phyloP scores from a whole-genome alignment of 2,113 vertebrate genomes.

The Progne subis region DNA sequence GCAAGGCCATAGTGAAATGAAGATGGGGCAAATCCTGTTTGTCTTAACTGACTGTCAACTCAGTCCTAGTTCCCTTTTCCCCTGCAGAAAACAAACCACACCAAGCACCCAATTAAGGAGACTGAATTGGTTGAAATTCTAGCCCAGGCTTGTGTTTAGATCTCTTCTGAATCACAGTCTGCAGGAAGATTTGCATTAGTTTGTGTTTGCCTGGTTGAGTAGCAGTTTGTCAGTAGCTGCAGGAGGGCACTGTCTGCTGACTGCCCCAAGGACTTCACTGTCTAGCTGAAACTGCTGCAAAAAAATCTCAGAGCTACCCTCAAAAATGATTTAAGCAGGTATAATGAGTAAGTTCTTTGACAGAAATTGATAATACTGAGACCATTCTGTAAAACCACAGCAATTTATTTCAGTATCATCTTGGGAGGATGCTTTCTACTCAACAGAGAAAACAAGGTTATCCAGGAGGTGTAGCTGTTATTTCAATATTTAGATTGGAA shows the following conservation, averaged over 20 bases:
- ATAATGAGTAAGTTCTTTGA: not conserved
- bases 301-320: not conserved
- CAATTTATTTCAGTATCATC: not conserved
- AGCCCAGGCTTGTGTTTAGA: not conserved
- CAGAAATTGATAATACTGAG: not conserved
- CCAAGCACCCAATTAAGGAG: not conserved
- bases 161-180: not conserved
- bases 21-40: not conserved
- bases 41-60: not conserved
- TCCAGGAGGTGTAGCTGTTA: not conserved
- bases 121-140: not conserved
- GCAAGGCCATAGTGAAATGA: not conserved
- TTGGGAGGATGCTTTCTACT: not conserved
- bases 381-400: not conserved
- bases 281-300: not conserved
- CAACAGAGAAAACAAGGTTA: not conserved
- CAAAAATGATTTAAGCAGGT: not conserved
- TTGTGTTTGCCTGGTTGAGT: not conserved
- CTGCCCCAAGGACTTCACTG: not conserved
- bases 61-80: not conserved
- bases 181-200: not conserved
- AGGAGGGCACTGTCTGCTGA: not conserved
- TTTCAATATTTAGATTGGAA: conserved; percentile 15
- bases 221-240: not conserved
- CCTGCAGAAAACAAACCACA: not conserved